Evolutionary conservation across 2,797 vertebrate genomes (phyloP), one percentile per base, ranked within the genome.

Genomic region (Borostomias antarcticus): DNA sequence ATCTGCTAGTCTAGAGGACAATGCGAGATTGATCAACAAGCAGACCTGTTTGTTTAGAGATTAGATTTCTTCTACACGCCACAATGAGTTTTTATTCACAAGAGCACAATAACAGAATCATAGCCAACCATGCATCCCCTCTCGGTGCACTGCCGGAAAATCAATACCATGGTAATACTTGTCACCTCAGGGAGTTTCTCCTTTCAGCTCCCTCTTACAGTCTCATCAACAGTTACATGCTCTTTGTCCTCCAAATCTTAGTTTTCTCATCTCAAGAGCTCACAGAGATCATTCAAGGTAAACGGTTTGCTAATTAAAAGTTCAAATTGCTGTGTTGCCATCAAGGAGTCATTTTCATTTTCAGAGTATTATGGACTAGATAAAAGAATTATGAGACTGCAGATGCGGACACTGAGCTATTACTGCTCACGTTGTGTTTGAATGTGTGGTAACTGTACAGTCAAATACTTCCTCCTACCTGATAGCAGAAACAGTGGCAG

Each of bases 21-120:
- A 45, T 45, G 17, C n/a, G 40, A 4, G 15, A 15, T n/a, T 21
- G n/a, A 1, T 19, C 32, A 45, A 45, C 30, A 60, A 45, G 30
- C 7, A 33, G 33, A 60, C 25, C 25, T 28, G 30, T 51, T 40
- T 47, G 66, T 54, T 52, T 37, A 4, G 52, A 40, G 30, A 48
- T 57, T 50, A 35, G 13, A 52, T 62, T 54, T 51, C 25, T 26
- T 23, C 33, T 17, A 19, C 37, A 29, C 52, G 45, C 52, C 60
- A 57, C 59, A 63, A 29, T 6, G 48, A 25, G 33, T 56, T 70
- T 53, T 64, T 64, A 53, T 60, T 59, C 62, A 29, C 53, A 40
- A 25, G 19, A 2, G 19, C n/a, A 17, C 29, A 57, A 13, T 9
- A 45, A 67, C 17, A 59, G 28, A 25, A 19, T 48, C 53, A 48